Evolutionary conservation across 2,113 vertebrate genomes (phyloP), one percentile per base, ranked within the genome.

Genomic region (Nansenia antarctica): DNA sequence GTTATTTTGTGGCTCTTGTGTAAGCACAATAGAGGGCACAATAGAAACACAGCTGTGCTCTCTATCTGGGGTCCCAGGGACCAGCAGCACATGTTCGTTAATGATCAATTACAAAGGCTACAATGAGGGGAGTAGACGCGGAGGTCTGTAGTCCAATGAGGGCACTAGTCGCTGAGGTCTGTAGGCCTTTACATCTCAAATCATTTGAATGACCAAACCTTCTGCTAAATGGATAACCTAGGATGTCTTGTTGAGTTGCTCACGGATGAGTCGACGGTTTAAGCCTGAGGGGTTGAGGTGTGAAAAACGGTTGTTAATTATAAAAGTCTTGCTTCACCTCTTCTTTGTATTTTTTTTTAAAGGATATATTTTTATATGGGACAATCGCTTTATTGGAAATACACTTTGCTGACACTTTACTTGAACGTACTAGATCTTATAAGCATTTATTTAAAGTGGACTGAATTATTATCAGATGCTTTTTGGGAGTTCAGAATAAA

Each of bases 31-130:
- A 78, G 84, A 83, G 70, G 85, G 79, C 71, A 88, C 81, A 88
- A 86, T 83, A 78, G 84, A 83, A 75, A 82, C 79, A 86, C 86
- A 90, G 88, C 87, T 89, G 86, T 79, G 83, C 54, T 57, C 26
- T 62, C 8, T 35, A 22, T 82, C 75, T 69, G 4, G 82, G 78
- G 82, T 76, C 80, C 75, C 70, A 27, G 85, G 84, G 84, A 77
- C 81, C 60, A 58, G 0, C 70, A 89, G 82, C 87, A 90, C 84
- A 88, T 89, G 88, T 86, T 88, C 59, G 62, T 89, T 89, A 91
- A 90, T 85, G 88, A 90, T 86, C 85, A 76, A 73, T 84, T 81
- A 83, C 87, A 89, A 88, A 86, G 79, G 74, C 80, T 74, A 80
- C 81, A 89, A 86, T 81, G 52, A 72, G 82, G 76, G 74, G 45